These are phyloP conservation scores for Goniozus legneri DNA, from an alignment of 1,140 invertebrate species.

Conservation along the genomic window DNA sequence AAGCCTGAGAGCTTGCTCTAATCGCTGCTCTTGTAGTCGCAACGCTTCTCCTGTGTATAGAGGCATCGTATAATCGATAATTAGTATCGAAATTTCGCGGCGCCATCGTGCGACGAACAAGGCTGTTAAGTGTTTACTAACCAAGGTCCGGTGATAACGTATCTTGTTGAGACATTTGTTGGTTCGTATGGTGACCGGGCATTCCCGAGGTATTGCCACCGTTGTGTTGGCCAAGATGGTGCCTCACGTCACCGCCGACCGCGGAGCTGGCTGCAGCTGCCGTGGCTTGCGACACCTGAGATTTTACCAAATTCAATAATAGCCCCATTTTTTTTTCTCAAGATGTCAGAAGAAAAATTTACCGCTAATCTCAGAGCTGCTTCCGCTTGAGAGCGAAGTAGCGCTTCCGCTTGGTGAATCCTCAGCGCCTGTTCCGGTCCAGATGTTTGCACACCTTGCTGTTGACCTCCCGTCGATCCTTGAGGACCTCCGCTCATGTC, in stretches of 20 bases:
- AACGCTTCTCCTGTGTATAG: conserved; percentile 64
- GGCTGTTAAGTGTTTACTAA: too few species aligned
- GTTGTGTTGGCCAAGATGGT: conserved; percentile 50
- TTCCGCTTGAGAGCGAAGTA: conserved; percentile 78
- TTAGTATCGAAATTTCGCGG: too few species aligned
- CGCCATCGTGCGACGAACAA: too few species aligned
- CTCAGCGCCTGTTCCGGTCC: conserved; percentile 67
- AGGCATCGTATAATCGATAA: conserved; percentile 3
- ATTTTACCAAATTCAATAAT: not conserved
- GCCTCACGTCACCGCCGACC: conserved; percentile 49
- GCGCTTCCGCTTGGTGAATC: conserved; percentile 74
- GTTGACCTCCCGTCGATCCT: conserved; percentile 55
- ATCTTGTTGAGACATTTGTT: conserved; percentile 51
- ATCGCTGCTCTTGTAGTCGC: conserved; percentile 72
- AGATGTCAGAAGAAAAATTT: conserved; percentile 23
- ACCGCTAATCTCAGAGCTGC: conserved; percentile 77
- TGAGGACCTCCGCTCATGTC: conserved; percentile 54
- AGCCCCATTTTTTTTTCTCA: not conserved
- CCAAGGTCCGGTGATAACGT: conserved; percentile 51
- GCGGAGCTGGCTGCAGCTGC: conserved; percentile 48
- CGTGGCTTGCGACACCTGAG: conserved; percentile 51
- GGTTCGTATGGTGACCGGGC: conserved; percentile 51
- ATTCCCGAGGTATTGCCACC: conserved; percentile 50
- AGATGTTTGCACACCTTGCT: conserved; percentile 58
- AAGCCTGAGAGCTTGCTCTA: conserved; percentile 77